Conservation (phyloP, 2,113 vertebrate species). For the Zosterops pallidus region DNA sequence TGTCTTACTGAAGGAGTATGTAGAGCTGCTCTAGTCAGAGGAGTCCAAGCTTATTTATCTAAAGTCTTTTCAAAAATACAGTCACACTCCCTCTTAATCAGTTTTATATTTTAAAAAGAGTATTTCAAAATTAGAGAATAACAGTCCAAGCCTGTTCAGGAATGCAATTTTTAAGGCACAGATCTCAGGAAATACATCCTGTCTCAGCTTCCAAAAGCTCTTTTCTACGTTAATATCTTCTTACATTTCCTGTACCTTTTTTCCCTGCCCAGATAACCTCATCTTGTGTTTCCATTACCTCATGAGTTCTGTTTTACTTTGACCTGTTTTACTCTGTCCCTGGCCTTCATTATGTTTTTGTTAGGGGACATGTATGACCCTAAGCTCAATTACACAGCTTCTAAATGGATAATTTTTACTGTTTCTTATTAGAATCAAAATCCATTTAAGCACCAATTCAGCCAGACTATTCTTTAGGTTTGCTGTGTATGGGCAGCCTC, state of each 20-base stretch:
- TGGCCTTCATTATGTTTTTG: neutral
- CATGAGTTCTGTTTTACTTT: neutral
- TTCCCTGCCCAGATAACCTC: neutral
- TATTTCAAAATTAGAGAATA: neutral
- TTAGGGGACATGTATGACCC: neutral
- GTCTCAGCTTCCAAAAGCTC: neutral
- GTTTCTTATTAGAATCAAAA: neutral
- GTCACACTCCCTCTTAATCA: neutral
- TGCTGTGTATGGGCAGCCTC: neutral
- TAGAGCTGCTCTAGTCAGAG: neutral
- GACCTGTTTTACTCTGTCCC: neutral
- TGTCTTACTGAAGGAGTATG: neutral
- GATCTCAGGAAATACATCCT: constrained; percentile 2
- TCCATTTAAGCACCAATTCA: neutral
- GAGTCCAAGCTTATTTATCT: neutral
- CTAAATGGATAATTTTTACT: neutral
- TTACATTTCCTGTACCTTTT: constrained; percentile 7
- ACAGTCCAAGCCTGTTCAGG: neutral
- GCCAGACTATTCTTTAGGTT: neutral
- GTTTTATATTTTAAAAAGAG: neutral
- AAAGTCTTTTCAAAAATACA: neutral
- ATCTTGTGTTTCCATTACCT: constrained; percentile 1
- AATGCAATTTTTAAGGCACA: neutral
- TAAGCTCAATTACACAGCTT: neutral
- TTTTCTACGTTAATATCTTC: neutral